Evolutionary conservation across 2,888 invertebrate genomes (phyloP), one percentile per base, ranked within the genome.

Genomic region (Timandra comae): DNA sequence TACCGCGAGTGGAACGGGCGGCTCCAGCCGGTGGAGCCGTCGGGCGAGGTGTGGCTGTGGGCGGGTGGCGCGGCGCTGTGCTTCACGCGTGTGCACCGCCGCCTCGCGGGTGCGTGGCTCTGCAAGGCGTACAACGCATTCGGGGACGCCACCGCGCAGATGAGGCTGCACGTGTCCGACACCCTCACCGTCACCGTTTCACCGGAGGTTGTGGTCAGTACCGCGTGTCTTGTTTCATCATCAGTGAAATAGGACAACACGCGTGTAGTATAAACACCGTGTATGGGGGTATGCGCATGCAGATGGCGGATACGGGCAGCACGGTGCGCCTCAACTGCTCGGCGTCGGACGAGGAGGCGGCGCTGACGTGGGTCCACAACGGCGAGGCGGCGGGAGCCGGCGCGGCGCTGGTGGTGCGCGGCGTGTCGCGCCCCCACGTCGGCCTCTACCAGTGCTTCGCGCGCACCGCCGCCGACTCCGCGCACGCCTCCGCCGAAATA

Each of bases 361-460:
- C 82, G 48, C 87, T 91, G 51, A 86, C 88, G 57, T 92, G 92
- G 93, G 70, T 90, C 60, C 91, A 90, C 79, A 90, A 92, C 75
- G 92, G 91, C 32, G 86, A 87, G 52, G 77, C 88, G 35, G 78
- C 90, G 52, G 81, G 52, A 30, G 29, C 9, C 28, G 34, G 23
- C 30, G 52, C 45, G 10, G 45, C 49, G 39, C 68, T 80, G 12
- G 38, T 45, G 42, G 38, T 82, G 52, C 68, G 68, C 11, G 66
- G 50, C 27, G 91, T 93, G 20, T 87, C 91, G 30, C 88, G 93
- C 43, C 89, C 90, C 34, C 93, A 94, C 78, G 90, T 91, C 54
- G 96, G 96, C 42, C 91, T 94, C 85, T 96, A 96, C 85, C 96
- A 96, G 78, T 96, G 96, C 74, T 84, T 94, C 45, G 93, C 93